A percentile compares a stretch with the other conserved stretches of the same genome.
Conservation (phyloP, 2,797 vertebrate species). For the Ptychadena robeensis region DNA sequence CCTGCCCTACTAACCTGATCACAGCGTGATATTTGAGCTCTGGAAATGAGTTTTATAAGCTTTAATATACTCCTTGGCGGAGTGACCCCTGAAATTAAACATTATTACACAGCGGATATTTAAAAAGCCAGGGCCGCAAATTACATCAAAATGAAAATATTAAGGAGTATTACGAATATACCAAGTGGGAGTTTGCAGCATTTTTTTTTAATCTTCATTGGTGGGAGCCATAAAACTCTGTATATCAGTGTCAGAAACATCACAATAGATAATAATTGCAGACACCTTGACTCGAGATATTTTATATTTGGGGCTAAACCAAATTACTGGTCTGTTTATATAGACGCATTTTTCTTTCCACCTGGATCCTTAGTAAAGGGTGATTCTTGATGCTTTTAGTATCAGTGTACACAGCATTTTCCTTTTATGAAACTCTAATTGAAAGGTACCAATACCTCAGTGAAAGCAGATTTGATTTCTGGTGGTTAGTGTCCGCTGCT, state of each 20-base stretch:
- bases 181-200: slow-evolving; percentile 89
- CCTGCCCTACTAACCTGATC: slow-evolving; percentile 99
- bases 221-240: slow-evolving; percentile 76
- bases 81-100: slow-evolving; percentile 99
- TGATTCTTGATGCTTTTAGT: slow-evolving; percentile 66
- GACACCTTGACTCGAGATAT: slow-evolving; percentile 83
- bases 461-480: slow-evolving; percentile 65
- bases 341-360: slow-evolving; percentile 69
- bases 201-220: slow-evolving; percentile 59
- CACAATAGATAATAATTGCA: slow-evolving; percentile 91
- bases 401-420: slow-evolving; percentile 63
- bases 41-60: slow-evolving; percentile 99
- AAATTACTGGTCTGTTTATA: slow-evolving; percentile 80
- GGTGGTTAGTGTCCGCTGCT: slow-evolving; percentile 24
- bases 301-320: slow-evolving; percentile 89
- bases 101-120: slow-evolving; percentile 99
- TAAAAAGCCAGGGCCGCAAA: slow-evolving; percentile 99
- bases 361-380: slow-evolving; percentile 73
- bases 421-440: slow-evolving; percentile 65
- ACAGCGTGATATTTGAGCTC: slow-evolving; percentile 99
- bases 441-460: slow-evolving; percentile 69
- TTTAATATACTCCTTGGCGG: slow-evolving; percentile 99
- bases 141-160: slow-evolving; percentile 99
- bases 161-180: slow-evolving; percentile 98
- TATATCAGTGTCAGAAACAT: slow-evolving; percentile 80